Conservation (phyloP, 2,888 invertebrate genomes). For the Pseudeuparius sepicola region DNA sequence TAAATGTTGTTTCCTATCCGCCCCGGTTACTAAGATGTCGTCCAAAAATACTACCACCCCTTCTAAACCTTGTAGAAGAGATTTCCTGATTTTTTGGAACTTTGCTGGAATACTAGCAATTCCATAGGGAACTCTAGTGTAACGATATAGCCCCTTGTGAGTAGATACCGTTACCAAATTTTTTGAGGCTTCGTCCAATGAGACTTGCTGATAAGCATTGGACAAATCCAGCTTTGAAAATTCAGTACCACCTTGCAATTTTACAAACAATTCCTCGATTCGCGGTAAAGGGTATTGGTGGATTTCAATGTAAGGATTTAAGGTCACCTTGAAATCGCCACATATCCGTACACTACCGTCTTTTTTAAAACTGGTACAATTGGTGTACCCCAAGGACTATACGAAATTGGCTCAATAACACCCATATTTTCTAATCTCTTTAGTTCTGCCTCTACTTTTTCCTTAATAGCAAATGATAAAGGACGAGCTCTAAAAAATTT, state of each 20-base stretch:
- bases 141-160: constrained; percentile 26
- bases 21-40: constrained; percentile 25
- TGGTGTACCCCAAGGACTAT: neutral
- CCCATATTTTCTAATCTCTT: neutral
- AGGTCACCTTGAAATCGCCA: constrained; percentile 23
- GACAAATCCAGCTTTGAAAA: constrained; percentile 21
- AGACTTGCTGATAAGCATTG: constrained; percentile 12
- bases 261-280: constrained; percentile 24
- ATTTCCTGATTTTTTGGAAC: constrained; percentile 31
- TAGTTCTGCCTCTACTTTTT: neutral
- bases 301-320: constrained; percentile 25
- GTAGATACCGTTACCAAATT: constrained; percentile 18
- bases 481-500: constrained; percentile 1
- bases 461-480: constrained; percentile 1
- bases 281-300: constrained; percentile 25
- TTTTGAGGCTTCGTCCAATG: constrained; percentile 8
- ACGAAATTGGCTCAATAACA: neutral
- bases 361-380: constrained; percentile 12
- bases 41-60: constrained; percentile 26
- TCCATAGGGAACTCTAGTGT: constrained; percentile 27
- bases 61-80: constrained; percentile 19
- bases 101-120: constrained; percentile 30
- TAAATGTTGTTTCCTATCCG: constrained; percentile 5
- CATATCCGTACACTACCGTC: constrained; percentile 16
- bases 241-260: constrained; percentile 21